Conservation (phyloP, 2,797 vertebrate genomes). For the Clarias pachynema region DNA sequence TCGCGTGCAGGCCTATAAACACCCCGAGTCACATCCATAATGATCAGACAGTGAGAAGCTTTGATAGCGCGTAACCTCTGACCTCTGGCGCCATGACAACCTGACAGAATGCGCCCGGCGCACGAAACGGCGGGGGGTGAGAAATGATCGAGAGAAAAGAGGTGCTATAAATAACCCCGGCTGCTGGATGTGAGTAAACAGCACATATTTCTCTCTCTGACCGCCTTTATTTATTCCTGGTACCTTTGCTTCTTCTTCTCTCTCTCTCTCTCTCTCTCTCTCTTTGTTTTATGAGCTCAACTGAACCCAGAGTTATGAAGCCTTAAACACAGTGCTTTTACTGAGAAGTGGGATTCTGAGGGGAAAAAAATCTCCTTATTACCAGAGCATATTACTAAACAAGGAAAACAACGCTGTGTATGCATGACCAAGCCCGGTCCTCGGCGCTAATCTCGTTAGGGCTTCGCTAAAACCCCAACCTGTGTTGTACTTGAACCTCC, state of each 20-base stretch:
- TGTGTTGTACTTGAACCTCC: constrained; percentile 19
- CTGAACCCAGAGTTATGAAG: not conserved
- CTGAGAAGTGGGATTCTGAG: not conserved
- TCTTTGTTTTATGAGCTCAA: not conserved
- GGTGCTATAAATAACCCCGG: constrained; percentile 47
- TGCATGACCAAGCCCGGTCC: not conserved
- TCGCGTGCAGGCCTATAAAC: constrained; percentile 64
- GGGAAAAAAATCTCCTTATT: not conserved
- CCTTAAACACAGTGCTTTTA: not conserved
- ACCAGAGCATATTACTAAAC: not conserved
- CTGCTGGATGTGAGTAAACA: constrained; percentile 18
- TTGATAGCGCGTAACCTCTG: constrained; percentile 64
- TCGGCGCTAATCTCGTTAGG: constrained; percentile 20
- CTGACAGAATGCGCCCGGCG: constrained; percentile 20
- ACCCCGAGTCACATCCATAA: constrained; percentile 61
- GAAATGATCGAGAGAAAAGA: constrained; percentile 16
- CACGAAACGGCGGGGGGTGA: not conserved
- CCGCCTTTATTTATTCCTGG: constrained; percentile 26
- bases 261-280: not conserved
- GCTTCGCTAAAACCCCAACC: not conserved
- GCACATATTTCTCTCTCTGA: constrained; percentile 45
- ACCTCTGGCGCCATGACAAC: constrained; percentile 62
- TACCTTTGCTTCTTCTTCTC: not conserved
- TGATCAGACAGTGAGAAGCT: constrained; percentile 65
- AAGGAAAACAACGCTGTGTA: not conserved